A percentile compares a stretch with the other conserved stretches of the same genome.
These are phyloP conservation scores for Cliona cf. orientalis DNA, from an alignment of 37 sponge, comb jelly and placozoan species.

Conservation along the genomic window DNA sequence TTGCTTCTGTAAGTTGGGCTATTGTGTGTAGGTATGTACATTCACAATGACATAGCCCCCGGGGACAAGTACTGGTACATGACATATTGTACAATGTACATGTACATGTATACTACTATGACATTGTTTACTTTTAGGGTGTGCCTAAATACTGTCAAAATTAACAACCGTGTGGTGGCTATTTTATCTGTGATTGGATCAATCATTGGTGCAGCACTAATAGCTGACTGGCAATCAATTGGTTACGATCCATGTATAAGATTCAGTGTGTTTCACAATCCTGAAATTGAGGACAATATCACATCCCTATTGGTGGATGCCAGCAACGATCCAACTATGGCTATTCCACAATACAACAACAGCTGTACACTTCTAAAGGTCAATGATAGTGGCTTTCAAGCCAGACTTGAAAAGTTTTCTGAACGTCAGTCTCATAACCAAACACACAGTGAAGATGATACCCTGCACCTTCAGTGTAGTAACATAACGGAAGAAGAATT, in stretches of 20 bases:
- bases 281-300: background rate
- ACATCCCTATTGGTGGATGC: too few relatives aligned
- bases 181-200: constrained; percentile 3
- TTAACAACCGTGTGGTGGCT: constrained; percentile 8
- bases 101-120: too few relatives aligned
- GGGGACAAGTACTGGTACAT: too few relatives aligned
- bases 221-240: constrained; percentile 53
- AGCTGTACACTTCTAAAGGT: background rate
- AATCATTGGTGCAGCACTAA: constrained; percentile 9
- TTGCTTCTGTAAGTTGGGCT: constrained; percentile 26
- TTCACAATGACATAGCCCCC: too few relatives aligned
- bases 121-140: background rate
- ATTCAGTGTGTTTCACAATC: constrained; percentile 8
- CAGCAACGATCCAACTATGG: background rate
- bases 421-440: too few relatives aligned
- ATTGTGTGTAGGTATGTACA: background rate
- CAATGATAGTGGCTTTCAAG: background rate
- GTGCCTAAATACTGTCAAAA: background rate
- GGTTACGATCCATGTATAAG: constrained; percentile 28
- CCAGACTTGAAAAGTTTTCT: background rate
- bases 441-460: background rate
- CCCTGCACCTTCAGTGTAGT: background rate
- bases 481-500: background rate
- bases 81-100: too few relatives aligned
- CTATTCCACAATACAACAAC: background rate